phyloP scores from a whole-genome alignment of 2,797 vertebrate species.

The Silurus lanzhouensis region DNA sequence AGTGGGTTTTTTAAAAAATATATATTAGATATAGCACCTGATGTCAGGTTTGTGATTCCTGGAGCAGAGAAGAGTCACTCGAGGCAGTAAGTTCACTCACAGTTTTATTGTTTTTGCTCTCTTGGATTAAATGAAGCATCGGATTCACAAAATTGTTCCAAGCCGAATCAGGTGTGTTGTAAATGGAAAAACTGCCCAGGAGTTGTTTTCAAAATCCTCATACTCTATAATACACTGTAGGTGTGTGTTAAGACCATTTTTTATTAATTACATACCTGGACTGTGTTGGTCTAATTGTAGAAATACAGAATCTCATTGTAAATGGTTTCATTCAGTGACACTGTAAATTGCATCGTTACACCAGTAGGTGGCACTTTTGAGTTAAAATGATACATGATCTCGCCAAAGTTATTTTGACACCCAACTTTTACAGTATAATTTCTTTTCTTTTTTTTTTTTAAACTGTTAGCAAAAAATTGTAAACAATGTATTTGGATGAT shows the following conservation, averaged over 20 bases:
- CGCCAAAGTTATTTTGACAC: too few relatives aligned
- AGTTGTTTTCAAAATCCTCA: background rate
- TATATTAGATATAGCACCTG: background rate
- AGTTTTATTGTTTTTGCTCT: background rate
- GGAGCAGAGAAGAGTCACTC: background rate
- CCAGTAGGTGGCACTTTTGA: too few relatives aligned
- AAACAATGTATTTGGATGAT: too few relatives aligned
- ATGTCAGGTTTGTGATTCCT: conserved; percentile 15
- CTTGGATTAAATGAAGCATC: background rate
- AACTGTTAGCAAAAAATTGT: too few relatives aligned
- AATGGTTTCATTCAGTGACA: too few relatives aligned
- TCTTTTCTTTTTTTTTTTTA: too few relatives aligned
- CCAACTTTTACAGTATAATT: too few relatives aligned
- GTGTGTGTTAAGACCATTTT: too few relatives aligned
- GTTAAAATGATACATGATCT: too few relatives aligned
- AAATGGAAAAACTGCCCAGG: background rate
- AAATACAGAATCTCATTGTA: background rate
- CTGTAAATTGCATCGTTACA: too few relatives aligned
- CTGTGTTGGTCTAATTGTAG: background rate
- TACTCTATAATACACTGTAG: background rate
- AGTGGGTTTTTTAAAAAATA: too few relatives aligned
- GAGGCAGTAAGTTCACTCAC: background rate
- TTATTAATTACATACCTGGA: background rate
- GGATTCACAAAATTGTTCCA: background rate
- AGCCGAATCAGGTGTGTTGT: background rate